Percentiles rank a stretch among this genome's conserved stretches.
These are phyloP conservation scores for Phasianus colchicus DNA, from an alignment of 2,113 vertebrate genomes.

Conservation along the genomic window DNA sequence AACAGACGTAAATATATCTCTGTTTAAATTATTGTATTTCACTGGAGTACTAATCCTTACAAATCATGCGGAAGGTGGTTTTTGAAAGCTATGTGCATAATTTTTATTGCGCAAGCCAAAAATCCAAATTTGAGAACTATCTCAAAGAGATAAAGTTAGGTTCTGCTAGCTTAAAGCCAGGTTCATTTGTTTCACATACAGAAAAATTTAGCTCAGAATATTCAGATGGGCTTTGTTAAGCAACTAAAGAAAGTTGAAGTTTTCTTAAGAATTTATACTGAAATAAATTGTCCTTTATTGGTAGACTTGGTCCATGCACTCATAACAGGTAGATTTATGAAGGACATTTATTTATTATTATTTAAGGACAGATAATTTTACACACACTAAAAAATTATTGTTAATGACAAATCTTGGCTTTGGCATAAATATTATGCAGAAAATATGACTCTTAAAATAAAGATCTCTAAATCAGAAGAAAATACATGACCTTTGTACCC, in stretches of 20 bases:
- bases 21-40: slow-evolving; percentile 4
- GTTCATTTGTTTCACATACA: background rate
- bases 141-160: background rate
- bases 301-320: background rate
- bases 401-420: background rate
- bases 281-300: background rate
- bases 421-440: background rate
- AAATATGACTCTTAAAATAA: background rate
- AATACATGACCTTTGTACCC: background rate
- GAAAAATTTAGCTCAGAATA: background rate
- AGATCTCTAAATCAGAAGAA: background rate
- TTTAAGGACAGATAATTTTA: background rate
- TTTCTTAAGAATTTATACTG: background rate
- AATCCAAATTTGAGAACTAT: background rate
- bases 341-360: too few species aligned
- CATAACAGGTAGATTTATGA: background rate
- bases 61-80: background rate
- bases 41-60: background rate
- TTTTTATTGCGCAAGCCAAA: background rate
- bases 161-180: background rate
- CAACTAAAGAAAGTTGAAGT: background rate
- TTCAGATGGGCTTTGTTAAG: background rate
- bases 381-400: background rate
- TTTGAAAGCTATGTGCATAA: background rate
- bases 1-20: background rate